These are phyloP conservation scores for Sebastes oblongus DNA, from an alignment of 2,797 vertebrate species.

Conservation along the genomic window DNA sequence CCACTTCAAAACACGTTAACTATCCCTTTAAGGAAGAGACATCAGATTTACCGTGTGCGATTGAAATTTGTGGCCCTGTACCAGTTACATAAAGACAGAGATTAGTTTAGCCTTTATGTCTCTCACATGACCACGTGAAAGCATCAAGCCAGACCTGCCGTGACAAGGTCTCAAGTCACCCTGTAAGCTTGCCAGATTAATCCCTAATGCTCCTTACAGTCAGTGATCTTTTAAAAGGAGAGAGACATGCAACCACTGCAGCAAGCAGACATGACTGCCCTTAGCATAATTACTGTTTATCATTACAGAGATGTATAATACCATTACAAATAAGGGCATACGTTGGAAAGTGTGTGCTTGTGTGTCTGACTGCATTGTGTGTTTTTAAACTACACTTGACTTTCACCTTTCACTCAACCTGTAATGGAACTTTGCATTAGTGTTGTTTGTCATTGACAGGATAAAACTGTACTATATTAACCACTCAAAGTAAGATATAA, in stretches of 20 bases:
- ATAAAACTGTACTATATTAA: not conserved
- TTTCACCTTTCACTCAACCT: not conserved
- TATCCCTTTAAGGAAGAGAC: not conserved
- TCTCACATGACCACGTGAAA: conserved; percentile 6
- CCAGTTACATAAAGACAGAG: not conserved
- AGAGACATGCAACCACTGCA: conserved; percentile 26
- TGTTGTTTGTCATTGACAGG: not conserved
- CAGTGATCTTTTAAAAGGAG: conserved; percentile 32
- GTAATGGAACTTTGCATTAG: not conserved
- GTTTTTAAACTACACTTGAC: not conserved
- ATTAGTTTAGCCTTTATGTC: conserved; percentile 1
- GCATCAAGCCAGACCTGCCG: conserved; percentile 8
- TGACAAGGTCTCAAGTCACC: conserved; percentile 43
- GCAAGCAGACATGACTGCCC: conserved; percentile 1
- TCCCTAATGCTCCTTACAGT: conserved; percentile 31
- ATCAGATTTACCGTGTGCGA: not conserved
- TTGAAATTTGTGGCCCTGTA: not conserved
- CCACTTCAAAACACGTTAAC: not conserved
- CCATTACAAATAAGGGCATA: not conserved
- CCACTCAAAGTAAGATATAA: not conserved
- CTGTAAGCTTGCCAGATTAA: conserved; percentile 43
- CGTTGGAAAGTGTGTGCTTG: not conserved
- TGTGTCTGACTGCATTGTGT: not conserved
- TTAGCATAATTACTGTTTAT: not conserved
- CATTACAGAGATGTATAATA: not conserved